Base-by-base conservation (phyloP, 92 coral and sea anemone genomes). In the Porites evermanni region DNA sequence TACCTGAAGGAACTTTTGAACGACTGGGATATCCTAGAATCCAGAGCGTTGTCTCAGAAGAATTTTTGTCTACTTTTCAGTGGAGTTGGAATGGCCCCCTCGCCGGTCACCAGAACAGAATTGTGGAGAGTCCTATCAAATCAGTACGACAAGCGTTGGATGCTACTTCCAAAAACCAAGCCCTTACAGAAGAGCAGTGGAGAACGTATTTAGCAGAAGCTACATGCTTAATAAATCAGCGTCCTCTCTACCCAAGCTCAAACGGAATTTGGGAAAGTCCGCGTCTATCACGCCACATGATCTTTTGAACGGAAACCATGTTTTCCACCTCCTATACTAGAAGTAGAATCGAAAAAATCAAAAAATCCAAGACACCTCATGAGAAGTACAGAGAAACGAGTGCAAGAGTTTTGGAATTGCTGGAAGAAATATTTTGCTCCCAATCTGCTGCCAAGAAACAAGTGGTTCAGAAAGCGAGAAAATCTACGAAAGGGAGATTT, bases 171-270 rank as follows among this genome's bases (percentile, higher is more conserved):
- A 7, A 18, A 84, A 29, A 84, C 72, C 81, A 72, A 53, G 18
- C 85, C 17, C 79, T 56, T 75, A 81, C 91, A 19, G 93, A 89
- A 80, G 93, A 92, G 58, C 95, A 92, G 66, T 86, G 93, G 91
- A 77, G 89, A 67, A 86, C 91, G 5, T 71, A 86, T 26, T 67
- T 85, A 7, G 32, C 32, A 29, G 32, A 29, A 29, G 32, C 32
- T 29, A 29, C 32, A 29, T 29, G 32, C 32, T 29, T 29, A 29
- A 29, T 29, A 29, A 29, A 29, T 29, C 32, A 29, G 32, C 32
- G 32, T 29, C 32, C 32, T 29, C 32, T 29, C 32, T 29, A 29
- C 32, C 32, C 32, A 29, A 29, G 4, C 32, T 29, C 32, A 68
- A 29, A 29, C 32, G 32, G 32, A 29, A 29, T 29, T 29, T 29